phyloP scores from a whole-genome alignment of 2,888 invertebrate species.

The Nymphalis polychloros region DNA sequence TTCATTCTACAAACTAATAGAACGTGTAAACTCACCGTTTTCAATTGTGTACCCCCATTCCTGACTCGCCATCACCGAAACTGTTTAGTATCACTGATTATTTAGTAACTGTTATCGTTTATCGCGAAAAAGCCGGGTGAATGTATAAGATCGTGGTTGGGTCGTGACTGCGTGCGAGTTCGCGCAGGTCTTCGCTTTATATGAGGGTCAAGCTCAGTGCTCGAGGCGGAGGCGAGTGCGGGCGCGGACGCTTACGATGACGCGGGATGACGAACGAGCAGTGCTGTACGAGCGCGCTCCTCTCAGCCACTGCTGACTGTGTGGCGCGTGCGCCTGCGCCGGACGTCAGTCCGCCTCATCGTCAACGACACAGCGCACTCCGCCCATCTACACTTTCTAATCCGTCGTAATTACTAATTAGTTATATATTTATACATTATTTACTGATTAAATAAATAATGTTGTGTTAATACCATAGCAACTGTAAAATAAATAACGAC shows the following conservation, averaged over 20 bases:
- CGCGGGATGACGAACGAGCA: constrained; percentile 34
- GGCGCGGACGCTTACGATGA: constrained; percentile 48
- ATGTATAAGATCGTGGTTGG: constrained; percentile 69
- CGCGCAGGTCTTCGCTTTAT: constrained; percentile 65
- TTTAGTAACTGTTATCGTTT: constrained; percentile 39
- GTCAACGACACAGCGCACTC: constrained; percentile 34
- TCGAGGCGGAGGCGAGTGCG: constrained; percentile 44
- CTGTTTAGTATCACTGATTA: constrained; percentile 39
- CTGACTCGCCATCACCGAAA: constrained; percentile 63
- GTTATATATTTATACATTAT: constrained; percentile 45
- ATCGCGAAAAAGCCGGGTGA: constrained; percentile 60
- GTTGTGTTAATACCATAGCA: constrained; percentile 41
- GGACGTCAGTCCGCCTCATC: constrained; percentile 45
- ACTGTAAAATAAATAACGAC: constrained; percentile 2
- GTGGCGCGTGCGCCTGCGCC: constrained; percentile 45
- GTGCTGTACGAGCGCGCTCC: constrained; percentile 52
- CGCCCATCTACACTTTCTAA: constrained; percentile 56
- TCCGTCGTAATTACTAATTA: constrained; percentile 52
- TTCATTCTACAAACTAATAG: constrained; percentile 34
- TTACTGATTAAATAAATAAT: constrained; percentile 51
- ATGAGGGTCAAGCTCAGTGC: constrained; percentile 52
- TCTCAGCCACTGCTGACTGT: constrained; percentile 57
- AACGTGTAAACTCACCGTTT: constrained; percentile 77
- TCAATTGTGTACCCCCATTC: constrained; percentile 83
- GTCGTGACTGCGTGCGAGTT: constrained; percentile 74